Conservation (phyloP, 2,888 invertebrate species). For the Tubulanus polymorphus region DNA sequence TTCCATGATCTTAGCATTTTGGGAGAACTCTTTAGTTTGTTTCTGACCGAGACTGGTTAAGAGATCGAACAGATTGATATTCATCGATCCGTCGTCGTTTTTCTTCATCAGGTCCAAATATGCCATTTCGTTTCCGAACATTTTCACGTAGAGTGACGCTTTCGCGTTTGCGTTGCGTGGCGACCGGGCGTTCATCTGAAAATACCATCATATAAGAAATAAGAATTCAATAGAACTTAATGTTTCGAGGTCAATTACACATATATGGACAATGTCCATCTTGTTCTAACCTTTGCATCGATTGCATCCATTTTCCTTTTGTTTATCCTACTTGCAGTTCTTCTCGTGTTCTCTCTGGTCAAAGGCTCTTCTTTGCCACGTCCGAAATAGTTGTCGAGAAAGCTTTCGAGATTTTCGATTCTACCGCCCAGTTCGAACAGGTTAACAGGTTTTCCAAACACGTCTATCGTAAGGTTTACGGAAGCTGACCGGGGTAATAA, state of each 20-base stretch:
- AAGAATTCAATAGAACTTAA: no score
- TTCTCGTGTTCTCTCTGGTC: no score
- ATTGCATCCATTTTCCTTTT: no score
- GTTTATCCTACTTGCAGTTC: no score
- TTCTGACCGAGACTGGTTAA: conserved; percentile 62
- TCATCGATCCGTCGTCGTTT: conserved; percentile 11
- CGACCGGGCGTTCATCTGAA: no score
- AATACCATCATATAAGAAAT: no score
- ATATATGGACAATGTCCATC: no score
- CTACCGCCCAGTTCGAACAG: conserved; percentile 76
- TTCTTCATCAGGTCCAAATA: conserved; percentile 53
- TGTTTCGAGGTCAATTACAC: no score
- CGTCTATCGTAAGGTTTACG: conserved; percentile 50
- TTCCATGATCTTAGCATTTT: conserved; percentile 81
- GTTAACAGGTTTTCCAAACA: conserved; percentile 79
- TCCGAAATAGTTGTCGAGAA: conserved; percentile 79
- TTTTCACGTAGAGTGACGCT: conserved; percentile 67
- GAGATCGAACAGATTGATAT: conserved; percentile 34
- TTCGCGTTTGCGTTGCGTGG: conserved; percentile 30
- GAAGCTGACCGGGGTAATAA: conserved; percentile 49
- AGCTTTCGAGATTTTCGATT: conserved; percentile 79
- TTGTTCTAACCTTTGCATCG: no score
- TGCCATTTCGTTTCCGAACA: conserved; percentile 81
- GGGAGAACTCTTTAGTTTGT: conserved; percentile 76
- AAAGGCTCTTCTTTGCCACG: no score